Percentiles rank a stretch among this genome's conserved stretches.
Evolutionary conservation across 2,888 invertebrate species (phyloP).

Genomic region (Drosophila anomelani): DNA sequence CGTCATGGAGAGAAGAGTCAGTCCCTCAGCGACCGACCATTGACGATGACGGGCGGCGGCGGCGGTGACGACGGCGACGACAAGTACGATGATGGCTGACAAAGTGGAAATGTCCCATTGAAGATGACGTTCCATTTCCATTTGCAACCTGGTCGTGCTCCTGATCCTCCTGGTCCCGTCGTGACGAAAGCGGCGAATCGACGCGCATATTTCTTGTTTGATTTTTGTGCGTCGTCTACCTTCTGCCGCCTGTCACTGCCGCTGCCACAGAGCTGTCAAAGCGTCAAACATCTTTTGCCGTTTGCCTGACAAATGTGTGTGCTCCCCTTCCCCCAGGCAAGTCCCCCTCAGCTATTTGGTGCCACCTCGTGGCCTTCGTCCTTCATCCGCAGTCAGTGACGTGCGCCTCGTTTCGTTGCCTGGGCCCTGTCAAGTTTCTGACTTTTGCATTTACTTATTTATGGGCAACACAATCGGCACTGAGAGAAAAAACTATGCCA

Average conservation of each 20-base stretch:
- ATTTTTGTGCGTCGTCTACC: constrained; percentile 43
- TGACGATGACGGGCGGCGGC: constrained; percentile 46
- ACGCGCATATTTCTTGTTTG: constrained; percentile 59
- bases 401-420: constrained; percentile 43
- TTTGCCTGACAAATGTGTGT: constrained; percentile 68
- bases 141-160: constrained; percentile 2
- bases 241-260: constrained; percentile 29
- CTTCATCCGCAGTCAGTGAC: constrained; percentile 45
- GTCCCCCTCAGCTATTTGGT: constrained; percentile 5
- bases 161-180: neutral
- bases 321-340: neutral
- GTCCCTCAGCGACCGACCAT: constrained; percentile 43
- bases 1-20: constrained; percentile 34
- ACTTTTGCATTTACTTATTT: constrained; percentile 70
- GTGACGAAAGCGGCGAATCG: constrained; percentile 53
- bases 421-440: constrained; percentile 56
- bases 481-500: neutral
- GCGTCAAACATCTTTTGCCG: constrained; percentile 67
- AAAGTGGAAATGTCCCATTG: constrained; percentile 74
- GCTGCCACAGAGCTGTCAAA: constrained; percentile 61
- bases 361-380: constrained; percentile 21
- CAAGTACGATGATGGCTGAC: constrained; percentile 59
- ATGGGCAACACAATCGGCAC: constrained; percentile 50
- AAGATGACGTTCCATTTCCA: constrained; percentile 55
- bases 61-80: constrained; percentile 41